Evolutionary conservation across 2,113 vertebrate genomes (phyloP), one percentile per base, ranked within the genome.

Genomic region (Bos taurus): DNA sequence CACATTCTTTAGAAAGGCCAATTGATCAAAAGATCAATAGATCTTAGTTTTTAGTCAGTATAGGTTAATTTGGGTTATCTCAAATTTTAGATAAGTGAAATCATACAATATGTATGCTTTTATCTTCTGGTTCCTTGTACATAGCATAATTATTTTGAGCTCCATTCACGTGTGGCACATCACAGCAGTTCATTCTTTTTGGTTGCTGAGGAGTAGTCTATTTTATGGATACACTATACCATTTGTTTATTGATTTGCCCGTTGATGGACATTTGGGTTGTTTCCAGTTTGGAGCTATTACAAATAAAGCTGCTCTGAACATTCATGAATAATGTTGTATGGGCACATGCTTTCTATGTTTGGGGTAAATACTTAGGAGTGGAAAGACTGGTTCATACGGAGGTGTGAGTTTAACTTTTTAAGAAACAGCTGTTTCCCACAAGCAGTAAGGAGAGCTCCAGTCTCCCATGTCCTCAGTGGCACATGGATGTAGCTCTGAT

Each of bases 331-430:
- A 25, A 5, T 30, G 13, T 9, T 78, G 36, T 57, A 28, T 46
- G 8, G 33, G 33, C 33, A 14, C 74, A 33, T 21, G 26, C 54
- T 96, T 86, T 71, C 40, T 86, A 25, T 85, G 84, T 94, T 85
- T 64, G 52, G 50, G 48, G n/a, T 28, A 52, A 92, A 64, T 52
- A 89, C 40, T 48, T 30, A 50, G 40, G 52, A 80, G 26, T 67
- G 25, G 80, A 82, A 86, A 25, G 54, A 50, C 17, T 36, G 7
- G 30, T 17, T 91, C 64, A 7, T 25, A 9, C 6, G 13, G 48
- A 84, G 43, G 36, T 15, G 15, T 50, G 16, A 67, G 13, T 78
- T 83, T 78, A 59, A 78, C 40, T 90, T 90, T 28, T n/a, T 43
- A 56, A 90, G 86, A 74, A n/a, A 50, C 36, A 23, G 77, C 13